Evolutionary conservation across 2,888 invertebrate species (phyloP).

Genomic region (Theodoxus fluviatilis): DNA sequence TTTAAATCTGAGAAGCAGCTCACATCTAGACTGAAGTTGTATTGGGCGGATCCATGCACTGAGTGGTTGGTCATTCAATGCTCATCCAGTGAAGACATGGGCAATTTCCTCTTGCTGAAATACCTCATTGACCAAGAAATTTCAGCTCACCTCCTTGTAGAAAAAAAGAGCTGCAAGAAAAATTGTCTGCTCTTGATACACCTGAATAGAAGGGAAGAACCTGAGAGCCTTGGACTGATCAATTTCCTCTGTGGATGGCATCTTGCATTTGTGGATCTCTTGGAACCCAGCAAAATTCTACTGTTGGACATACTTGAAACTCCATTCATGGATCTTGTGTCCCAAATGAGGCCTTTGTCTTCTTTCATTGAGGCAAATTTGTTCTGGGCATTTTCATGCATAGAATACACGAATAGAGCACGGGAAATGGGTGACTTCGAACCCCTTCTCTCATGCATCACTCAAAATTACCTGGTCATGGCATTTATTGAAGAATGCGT

Average conservation of each 20-base stretch:
- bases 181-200: constrained; percentile 20
- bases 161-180: not conserved
- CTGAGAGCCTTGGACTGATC: not conserved
- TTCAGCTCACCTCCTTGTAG: not conserved
- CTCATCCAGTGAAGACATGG: constrained; percentile 34
- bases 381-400: constrained; percentile 23
- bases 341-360: constrained; percentile 4
- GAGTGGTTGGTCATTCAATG: constrained; percentile 38
- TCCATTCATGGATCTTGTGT: not conserved
- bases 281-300: not conserved
- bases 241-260: constrained; percentile 23
- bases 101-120: constrained; percentile 33
- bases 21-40: constrained; percentile 30
- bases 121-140: constrained; percentile 19
- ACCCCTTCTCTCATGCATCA: not conserved
- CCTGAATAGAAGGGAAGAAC: constrained; percentile 12
- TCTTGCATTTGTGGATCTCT: constrained; percentile 3
- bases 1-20: constrained; percentile 45
- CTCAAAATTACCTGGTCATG: not conserved
- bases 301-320: not conserved
- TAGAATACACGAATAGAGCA: constrained; percentile 6
- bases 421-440: constrained; percentile 4
- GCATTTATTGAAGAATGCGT: constrained; percentile 14
- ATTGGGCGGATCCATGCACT: constrained; percentile 32
- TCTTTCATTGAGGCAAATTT: not conserved